Evolutionary conservation across 2,797 vertebrate species (phyloP), one percentile per base, ranked within the genome.

Genomic region (Spheniscus humboldti): DNA sequence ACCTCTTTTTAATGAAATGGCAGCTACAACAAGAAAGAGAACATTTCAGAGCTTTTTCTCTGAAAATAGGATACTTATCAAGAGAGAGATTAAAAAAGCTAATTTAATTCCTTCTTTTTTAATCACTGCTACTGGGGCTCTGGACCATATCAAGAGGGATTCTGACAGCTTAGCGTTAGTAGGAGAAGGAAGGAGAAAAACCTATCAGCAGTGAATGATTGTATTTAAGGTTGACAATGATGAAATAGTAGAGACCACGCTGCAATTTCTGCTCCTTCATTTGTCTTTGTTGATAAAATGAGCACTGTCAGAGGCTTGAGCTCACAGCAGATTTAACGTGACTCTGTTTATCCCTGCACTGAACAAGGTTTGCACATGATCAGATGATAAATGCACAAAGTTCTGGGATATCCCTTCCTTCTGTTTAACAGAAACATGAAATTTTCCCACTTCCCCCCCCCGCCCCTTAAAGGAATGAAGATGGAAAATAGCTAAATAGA

Each of bases 181-280:
- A 53, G 18, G 9, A 85, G 60, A 95, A 88, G 62, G 56, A 45
- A 73, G 39, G 35, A 94, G 55, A 94, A 94, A 95, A 81, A 86
- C 7, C 47, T 79, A 80, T 95, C 91, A 88, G 63, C 89, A 98
- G 92, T 97, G 98, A 98, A 98, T 98, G 94, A 97, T 98, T 98
- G 98, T 98, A 97, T 98, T 98, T 98, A 91, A 96, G 96, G 94
- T 90, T 98, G 98, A 98, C 96, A 97, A 50, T 97, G 97, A 98
- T 98, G 97, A 95, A 98, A 97, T 33, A 86, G 75, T 90, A 93
- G 95, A 94, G 95, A 95, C 96, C 22, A 1, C 69, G 57, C 78
- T 94, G 97, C 96, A 97, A 94, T 97, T 97, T 97, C 95, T 95
- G 56, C 79, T 96, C 87, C 92, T 98, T 97, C 98, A 98, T 99